phyloP scores from a whole-genome alignment of 2,888 invertebrate species.

The Trissolcus brochymenae region DNA sequence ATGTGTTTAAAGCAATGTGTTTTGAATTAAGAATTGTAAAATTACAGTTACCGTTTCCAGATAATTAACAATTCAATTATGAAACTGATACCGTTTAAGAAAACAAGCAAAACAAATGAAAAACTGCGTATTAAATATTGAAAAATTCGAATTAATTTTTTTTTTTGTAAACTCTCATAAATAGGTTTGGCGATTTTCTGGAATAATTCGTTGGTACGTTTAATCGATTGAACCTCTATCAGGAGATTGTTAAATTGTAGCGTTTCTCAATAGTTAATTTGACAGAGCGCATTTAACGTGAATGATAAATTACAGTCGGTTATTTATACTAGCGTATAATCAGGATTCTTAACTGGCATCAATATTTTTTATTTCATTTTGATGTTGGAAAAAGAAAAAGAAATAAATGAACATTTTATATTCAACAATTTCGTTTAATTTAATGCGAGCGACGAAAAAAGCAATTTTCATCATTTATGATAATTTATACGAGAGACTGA shows the following conservation, averaged over 20 bases:
- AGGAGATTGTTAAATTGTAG: background rate
- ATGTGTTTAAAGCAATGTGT: too few relatives aligned
- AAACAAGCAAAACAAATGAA: too few relatives aligned
- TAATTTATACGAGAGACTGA: slow-evolving; percentile 43
- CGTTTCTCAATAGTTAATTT: background rate
- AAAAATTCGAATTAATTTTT: too few relatives aligned
- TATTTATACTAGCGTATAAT: slow-evolving; percentile 1
- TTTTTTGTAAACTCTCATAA: too few relatives aligned
- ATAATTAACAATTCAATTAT: too few relatives aligned
- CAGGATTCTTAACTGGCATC: background rate
- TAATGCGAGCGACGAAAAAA: slow-evolving; percentile 18
- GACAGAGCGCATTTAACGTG: background rate
- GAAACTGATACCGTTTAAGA: too few relatives aligned
- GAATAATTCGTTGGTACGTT: too few relatives aligned
- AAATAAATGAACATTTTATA: background rate
- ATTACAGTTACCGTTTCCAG: too few relatives aligned
- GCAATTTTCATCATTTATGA: slow-evolving; percentile 43
- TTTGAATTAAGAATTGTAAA: too few relatives aligned
- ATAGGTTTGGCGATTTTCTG: too few relatives aligned
- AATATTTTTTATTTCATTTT: slow-evolving; percentile 5
- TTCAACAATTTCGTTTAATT: slow-evolving; percentile 15
- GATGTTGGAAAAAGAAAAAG: slow-evolving; percentile 2
- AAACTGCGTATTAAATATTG: too few relatives aligned
- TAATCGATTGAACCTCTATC: background rate
- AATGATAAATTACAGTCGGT: background rate